Conservation (phyloP, 2,888 invertebrate genomes). For the Drosophila prolongata region DNA sequence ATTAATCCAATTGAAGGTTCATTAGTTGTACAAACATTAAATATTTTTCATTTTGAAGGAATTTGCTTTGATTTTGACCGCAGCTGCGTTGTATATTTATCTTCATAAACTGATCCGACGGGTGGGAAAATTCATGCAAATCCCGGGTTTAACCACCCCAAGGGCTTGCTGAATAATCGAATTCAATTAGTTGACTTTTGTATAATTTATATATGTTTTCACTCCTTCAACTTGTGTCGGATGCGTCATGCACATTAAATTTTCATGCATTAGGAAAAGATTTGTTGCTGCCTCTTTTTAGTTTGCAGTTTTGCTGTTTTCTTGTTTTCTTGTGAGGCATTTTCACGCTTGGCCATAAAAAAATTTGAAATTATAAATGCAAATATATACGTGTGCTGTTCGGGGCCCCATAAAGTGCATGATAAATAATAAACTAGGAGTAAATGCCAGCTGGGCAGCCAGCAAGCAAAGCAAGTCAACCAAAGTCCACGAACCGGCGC, state of each 20-base stretch:
- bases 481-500: slow-evolving; percentile 18
- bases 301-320: slow-evolving; percentile 1
- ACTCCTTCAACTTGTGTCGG: slow-evolving; percentile 10
- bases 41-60: slow-evolving; percentile 8
- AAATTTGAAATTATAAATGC: slow-evolving; percentile 51
- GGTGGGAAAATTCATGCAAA: slow-evolving; percentile 26
- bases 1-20: slow-evolving; percentile 36
- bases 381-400: slow-evolving; percentile 46
- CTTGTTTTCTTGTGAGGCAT: slow-evolving; percentile 41
- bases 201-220: slow-evolving; percentile 31
- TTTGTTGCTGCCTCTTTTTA: slow-evolving; percentile 14
- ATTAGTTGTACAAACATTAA: slow-evolving; percentile 22
- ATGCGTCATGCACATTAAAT: slow-evolving; percentile 42
- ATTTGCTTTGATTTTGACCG: slow-evolving; percentile 11
- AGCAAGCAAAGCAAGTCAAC: slow-evolving; percentile 2
- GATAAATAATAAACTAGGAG: slow-evolving; percentile 49
- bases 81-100: slow-evolving; percentile 14
- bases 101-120: slow-evolving; percentile 7
- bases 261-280: slow-evolving; percentile 41
- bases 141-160: slow-evolving; percentile 22
- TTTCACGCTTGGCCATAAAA: slow-evolving; percentile 50
- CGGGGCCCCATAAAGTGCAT: slow-evolving; percentile 47
- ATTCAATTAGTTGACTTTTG: slow-evolving; percentile 35
- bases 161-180: slow-evolving; percentile 33
- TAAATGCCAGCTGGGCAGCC: slow-evolving; percentile 46